phyloP scores from a whole-genome alignment of 2,113 vertebrate genomes.

The Nerophis ophidion region DNA sequence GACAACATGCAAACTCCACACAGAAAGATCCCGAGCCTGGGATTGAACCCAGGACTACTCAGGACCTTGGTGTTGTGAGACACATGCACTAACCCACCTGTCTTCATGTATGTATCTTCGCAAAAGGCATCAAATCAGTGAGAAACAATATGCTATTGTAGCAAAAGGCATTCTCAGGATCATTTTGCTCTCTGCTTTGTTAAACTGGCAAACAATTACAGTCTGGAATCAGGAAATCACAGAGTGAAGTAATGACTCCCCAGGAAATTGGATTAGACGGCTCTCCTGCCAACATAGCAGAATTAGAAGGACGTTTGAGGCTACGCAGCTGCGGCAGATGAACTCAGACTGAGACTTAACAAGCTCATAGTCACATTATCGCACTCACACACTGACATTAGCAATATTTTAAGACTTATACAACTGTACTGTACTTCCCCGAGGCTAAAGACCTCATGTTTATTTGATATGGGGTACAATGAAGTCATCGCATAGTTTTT shows the following conservation, averaged over 20 bases:
- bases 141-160: not conserved
- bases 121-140: not conserved
- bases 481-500: not conserved
- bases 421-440: too few species aligned
- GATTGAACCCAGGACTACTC: too few species aligned
- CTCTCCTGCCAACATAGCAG: conserved; percentile 30
- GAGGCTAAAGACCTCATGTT: not conserved
- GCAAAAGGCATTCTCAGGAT: not conserved
- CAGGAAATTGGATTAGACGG: conserved; percentile 45
- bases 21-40: too few species aligned
- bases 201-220: conserved; percentile 35
- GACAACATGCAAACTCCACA: too few species aligned
- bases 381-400: not conserved
- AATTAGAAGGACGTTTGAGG: conserved; percentile 31
- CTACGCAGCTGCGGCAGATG: conserved; percentile 25
- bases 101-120: not conserved
- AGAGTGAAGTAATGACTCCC: conserved; percentile 35
- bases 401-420: not conserved
- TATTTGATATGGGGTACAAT: not conserved
- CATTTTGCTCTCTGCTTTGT: conserved; percentile 24
- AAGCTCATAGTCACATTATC: conserved; percentile 1
- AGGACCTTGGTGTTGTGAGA: too few species aligned
- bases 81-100: too few species aligned
- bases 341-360: conserved; percentile 14
- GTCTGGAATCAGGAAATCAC: conserved; percentile 41